phyloP scores from a whole-genome alignment of 2,888 invertebrate species.

The Chrysopilus asiliformis region DNA sequence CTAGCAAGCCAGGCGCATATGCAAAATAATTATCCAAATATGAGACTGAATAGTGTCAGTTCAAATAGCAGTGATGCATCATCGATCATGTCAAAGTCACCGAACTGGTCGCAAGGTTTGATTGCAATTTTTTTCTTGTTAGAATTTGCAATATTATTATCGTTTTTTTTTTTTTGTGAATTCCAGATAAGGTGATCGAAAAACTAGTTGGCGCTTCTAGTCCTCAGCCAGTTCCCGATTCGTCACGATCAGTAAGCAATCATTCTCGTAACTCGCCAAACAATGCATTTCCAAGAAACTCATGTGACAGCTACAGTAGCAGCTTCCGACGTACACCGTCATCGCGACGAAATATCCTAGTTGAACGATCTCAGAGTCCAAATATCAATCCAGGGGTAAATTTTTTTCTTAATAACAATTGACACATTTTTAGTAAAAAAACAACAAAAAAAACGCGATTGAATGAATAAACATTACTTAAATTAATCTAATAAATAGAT shows the following conservation, averaged over 20 bases:
- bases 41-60: constrained; percentile 25
- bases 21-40: constrained; percentile 13
- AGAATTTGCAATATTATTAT: neutral
- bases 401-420: no score
- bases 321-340: constrained; percentile 29
- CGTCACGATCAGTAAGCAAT: constrained; percentile 24
- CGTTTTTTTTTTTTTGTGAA: neutral
- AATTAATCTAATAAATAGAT: no score
- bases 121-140: constrained; percentile 3
- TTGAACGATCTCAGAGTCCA: no score
- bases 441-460: no score
- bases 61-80: constrained; percentile 31
- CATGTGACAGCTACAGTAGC: constrained; percentile 26
- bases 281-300: constrained; percentile 18
- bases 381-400: no score
- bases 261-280: constrained; percentile 29
- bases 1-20: constrained; percentile 11
- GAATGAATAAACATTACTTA: no score
- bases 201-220: constrained; percentile 24
- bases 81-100: constrained; percentile 26
- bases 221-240: constrained; percentile 34
- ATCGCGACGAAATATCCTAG: constrained; percentile 15
- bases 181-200: constrained; percentile 21
- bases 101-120: constrained; percentile 27
- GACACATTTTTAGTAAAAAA: no score